Conservation (phyloP, 2,888 invertebrate species). For the Plagodis pulveraria region DNA sequence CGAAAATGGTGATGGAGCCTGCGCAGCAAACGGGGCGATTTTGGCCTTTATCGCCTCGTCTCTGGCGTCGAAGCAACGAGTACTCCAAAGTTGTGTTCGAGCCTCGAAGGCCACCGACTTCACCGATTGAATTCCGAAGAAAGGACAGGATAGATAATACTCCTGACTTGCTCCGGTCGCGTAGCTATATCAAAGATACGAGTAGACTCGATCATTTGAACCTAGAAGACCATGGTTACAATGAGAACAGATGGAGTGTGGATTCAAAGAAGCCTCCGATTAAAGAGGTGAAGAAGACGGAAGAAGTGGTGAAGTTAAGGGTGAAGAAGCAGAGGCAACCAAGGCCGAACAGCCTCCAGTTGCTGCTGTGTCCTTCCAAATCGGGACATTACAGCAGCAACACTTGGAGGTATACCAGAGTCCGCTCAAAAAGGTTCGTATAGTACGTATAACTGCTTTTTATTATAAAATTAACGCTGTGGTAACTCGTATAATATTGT, state of each 20-base stretch:
- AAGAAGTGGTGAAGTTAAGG: constrained; percentile 71
- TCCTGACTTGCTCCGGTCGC: constrained; percentile 68
- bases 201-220: constrained; percentile 62
- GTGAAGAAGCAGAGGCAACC: constrained; percentile 74
- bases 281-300: constrained; percentile 52
- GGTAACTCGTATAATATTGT: not conserved
- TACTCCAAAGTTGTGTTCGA: constrained; percentile 80
- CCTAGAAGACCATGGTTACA: constrained; percentile 56
- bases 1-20: constrained; percentile 80
- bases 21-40: constrained; percentile 71
- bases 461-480: not conserved
- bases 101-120: constrained; percentile 70
- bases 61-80: constrained; percentile 79
- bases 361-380: constrained; percentile 74
- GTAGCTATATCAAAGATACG: constrained; percentile 63
- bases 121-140: constrained; percentile 67
- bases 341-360: constrained; percentile 76
- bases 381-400: constrained; percentile 79
- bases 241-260: constrained; percentile 63
- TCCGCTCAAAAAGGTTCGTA: constrained; percentile 75
- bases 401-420: constrained; percentile 78
- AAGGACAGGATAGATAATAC: constrained; percentile 51
- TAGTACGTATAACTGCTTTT: constrained; percentile 19
- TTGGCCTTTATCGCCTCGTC: constrained; percentile 77
- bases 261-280: constrained; percentile 67